These are phyloP conservation scores for Maconellicoccus hirsutus DNA, from an alignment of 1,140 invertebrate species.

Conservation along the genomic window DNA sequence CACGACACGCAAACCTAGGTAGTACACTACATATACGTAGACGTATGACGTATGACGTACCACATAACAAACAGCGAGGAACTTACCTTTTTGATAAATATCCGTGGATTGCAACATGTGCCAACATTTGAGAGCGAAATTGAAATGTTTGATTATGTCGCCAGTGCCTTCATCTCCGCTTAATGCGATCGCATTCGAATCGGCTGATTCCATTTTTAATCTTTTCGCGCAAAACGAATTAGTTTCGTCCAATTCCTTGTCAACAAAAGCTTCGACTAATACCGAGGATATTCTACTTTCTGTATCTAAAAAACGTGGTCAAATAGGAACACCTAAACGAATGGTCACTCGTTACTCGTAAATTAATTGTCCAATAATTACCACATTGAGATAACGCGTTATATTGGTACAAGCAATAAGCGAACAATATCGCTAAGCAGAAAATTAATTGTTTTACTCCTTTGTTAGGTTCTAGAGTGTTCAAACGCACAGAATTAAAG, in stretches of 20 bases:
- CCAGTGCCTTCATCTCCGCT: background rate
- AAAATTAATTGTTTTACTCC: background rate
- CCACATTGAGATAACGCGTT: background rate
- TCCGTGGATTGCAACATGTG: background rate
- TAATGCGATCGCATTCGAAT: background rate
- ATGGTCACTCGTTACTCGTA: background rate
- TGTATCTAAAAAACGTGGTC: background rate
- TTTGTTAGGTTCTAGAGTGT: background rate
- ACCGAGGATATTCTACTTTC: background rate
- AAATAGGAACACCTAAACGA: background rate
- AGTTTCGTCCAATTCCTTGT: background rate
- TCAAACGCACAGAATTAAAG: background rate
- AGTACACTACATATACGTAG: background rate
- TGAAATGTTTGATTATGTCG: slow-evolving; percentile 13
- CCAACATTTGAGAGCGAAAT: slow-evolving; percentile 4
- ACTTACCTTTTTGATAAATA: background rate
- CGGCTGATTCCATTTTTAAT: background rate
- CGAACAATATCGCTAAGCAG: background rate
- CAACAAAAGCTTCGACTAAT: background rate
- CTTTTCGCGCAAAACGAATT: background rate
- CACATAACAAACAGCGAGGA: too few species aligned
- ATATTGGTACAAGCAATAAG: slow-evolving; percentile 1
- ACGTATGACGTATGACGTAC: too few species aligned
- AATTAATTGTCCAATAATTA: too few species aligned
- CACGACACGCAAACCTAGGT: background rate